Conservation (phyloP, 2,113 vertebrate genomes). For the Nettapus auritus region DNA sequence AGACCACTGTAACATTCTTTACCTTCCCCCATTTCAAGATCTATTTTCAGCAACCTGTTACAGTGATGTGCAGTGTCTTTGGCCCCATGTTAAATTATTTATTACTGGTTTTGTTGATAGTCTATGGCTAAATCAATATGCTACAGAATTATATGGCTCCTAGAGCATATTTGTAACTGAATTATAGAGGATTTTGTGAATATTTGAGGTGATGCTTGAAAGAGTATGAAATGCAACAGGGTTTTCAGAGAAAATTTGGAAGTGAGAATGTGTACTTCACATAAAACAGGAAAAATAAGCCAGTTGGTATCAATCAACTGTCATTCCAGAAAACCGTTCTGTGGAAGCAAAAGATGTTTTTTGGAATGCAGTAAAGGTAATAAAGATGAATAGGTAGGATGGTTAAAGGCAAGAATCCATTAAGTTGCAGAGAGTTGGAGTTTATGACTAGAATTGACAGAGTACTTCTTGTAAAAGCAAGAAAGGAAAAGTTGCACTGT, state of each 20-base stretch:
- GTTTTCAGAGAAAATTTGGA: background rate
- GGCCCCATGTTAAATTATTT: background rate
- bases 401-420: background rate
- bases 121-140: background rate
- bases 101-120: background rate
- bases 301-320: background rate
- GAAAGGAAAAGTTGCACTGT: background rate
- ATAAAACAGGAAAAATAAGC: background rate
- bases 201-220: background rate
- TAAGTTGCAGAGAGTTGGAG: background rate
- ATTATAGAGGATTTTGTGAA: background rate
- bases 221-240: background rate
- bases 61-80: background rate
- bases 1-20: background rate
- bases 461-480: background rate
- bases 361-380: background rate
- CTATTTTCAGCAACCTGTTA: background rate
- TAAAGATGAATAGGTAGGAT: background rate
- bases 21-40: background rate
- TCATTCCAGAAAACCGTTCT: background rate
- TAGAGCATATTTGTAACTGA: background rate
- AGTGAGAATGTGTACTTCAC: background rate
- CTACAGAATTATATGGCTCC: background rate
- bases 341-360: background rate
- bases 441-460: background rate